Base-by-base conservation (phyloP, 2,888 invertebrate genomes). In the Drosophila sordidapex region DNA sequence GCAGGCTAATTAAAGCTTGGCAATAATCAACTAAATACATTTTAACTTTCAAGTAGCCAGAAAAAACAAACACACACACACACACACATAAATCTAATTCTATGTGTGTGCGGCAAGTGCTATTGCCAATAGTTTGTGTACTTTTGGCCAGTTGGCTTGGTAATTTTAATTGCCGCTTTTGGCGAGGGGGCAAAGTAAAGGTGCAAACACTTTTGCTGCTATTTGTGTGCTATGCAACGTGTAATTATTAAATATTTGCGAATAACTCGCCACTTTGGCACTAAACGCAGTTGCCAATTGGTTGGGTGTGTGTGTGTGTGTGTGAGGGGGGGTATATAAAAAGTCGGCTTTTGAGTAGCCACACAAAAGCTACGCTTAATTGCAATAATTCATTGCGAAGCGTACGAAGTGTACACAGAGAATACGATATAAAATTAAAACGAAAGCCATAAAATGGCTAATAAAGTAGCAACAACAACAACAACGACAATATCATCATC, bases 301-400 rank as follows among this genome's bases (percentile, higher is more conserved):
- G 52, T 11, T 43, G 40, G 21, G 40, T n/a, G 5, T 40, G 40
- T 40, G 40, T 4, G n/a, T 40, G 25, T 25, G 25, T 25, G 25
- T 25, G 21, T 25, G 25, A 25, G 3, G 27, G 46, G 57, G 13
- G 40, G 6, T 15, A 48, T 21, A 27, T 38, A 57, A 52, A 64
- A 67, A 77, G 87, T 81, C 83, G 76, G 77, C 87, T 79, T 67
- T 85, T 82, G 65, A 86, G 86, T 79, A 75, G 83, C 73, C 74
- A 83, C 81, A 83, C 83, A 87, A 85, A 70, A 78, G 67, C 70
- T 74, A 77, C 74, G 83, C 81, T 85, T 89, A 89, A 89, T 89
- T 89, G 88, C 88, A 89, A 89, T 89, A 87, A 80, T 85, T 88
- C 83, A 86, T 82, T 85, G 79, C 80, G 78, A 74, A 73, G 75